phyloP scores from a whole-genome alignment of 37 sponge, comb jelly and placozoan genomes.

The Aplysina aerophoba region DNA sequence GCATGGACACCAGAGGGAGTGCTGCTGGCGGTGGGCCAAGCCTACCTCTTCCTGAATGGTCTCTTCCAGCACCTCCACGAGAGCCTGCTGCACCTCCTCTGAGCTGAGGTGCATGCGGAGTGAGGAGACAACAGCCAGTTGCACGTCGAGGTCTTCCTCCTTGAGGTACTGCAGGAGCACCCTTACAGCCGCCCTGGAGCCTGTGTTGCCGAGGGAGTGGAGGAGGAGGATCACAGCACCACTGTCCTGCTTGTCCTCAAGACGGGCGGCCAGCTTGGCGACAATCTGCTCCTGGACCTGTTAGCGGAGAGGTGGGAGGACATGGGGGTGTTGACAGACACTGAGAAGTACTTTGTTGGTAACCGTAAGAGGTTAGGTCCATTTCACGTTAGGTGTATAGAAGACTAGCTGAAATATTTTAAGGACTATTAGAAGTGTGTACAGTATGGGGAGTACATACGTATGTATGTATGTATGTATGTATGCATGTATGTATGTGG shows the following conservation, averaged over 20 bases:
- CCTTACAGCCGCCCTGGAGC: slow-evolving; percentile 18
- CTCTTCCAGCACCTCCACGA: neutral
- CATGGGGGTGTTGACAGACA: too few species aligned
- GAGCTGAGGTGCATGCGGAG: slow-evolving; percentile 29
- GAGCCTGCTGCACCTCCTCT: slow-evolving; percentile 29
- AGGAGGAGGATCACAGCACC: slow-evolving; percentile 26
- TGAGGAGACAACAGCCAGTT: slow-evolving; percentile 38
- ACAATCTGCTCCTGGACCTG: slow-evolving; percentile 25
- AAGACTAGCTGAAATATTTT: too few species aligned
- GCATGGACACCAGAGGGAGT: too few species aligned
- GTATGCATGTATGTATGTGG: too few species aligned
- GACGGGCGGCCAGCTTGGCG: slow-evolving; percentile 18
- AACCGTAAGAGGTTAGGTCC: too few species aligned
- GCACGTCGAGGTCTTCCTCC: slow-evolving; percentile 41
- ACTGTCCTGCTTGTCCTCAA: neutral
- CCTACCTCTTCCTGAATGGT: slow-evolving; percentile 9
- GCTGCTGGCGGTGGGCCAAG: too few species aligned
- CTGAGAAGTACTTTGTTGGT: too few species aligned
- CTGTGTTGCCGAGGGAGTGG: slow-evolving; percentile 63
- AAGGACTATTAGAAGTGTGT: too few species aligned
- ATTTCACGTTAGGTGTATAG: too few species aligned
- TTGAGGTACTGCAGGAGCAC: slow-evolving; percentile 31
- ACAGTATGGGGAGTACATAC: too few species aligned
- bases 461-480: too few species aligned
- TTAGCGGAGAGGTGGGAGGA: too few species aligned